A percentile compares a stretch with the other conserved stretches of the same genome.
phyloP scores from a whole-genome alignment of 2,888 invertebrate species.

The Nomada lathburiana region DNA sequence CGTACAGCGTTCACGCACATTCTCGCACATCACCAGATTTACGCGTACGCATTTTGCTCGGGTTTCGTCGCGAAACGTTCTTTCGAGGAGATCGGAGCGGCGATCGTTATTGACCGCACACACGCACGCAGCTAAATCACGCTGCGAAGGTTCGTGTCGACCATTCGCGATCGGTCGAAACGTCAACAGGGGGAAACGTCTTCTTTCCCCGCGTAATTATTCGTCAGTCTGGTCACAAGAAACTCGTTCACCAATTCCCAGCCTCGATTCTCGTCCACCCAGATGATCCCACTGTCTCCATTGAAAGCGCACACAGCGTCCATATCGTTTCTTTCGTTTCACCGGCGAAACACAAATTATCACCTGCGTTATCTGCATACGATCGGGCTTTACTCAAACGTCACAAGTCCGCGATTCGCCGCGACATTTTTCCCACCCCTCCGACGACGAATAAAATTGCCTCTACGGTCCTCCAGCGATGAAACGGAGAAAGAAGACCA shows the following conservation, averaged over 20 bases:
- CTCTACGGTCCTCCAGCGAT: background rate
- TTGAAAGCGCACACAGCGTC: background rate
- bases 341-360: background rate
- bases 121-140: background rate
- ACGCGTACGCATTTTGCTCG: conserved; percentile 1
- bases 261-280: background rate
- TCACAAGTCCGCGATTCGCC: conserved; percentile 6
- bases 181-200: conserved; percentile 17
- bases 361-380: too few relatives aligned
- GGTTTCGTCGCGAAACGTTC: conserved; percentile 2
- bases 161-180: conserved; percentile 6
- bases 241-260: background rate
- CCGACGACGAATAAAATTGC: background rate
- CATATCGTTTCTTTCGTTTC: too few relatives aligned
- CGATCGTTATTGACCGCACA: background rate
- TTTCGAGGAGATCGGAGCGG: conserved; percentile 10
- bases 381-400: background rate
- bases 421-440: background rate
- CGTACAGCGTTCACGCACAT: conserved; percentile 25
- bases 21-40: conserved; percentile 12
- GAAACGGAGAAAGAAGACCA: too few relatives aligned
- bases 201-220: background rate
- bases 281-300: background rate
- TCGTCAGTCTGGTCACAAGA: background rate
- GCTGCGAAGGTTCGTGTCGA: conserved; percentile 11